A percentile compares a stretch with the other conserved stretches of the same genome.
These are phyloP conservation scores for Sebastes minor DNA, from an alignment of 2,797 vertebrate genomes.

Conservation along the genomic window DNA sequence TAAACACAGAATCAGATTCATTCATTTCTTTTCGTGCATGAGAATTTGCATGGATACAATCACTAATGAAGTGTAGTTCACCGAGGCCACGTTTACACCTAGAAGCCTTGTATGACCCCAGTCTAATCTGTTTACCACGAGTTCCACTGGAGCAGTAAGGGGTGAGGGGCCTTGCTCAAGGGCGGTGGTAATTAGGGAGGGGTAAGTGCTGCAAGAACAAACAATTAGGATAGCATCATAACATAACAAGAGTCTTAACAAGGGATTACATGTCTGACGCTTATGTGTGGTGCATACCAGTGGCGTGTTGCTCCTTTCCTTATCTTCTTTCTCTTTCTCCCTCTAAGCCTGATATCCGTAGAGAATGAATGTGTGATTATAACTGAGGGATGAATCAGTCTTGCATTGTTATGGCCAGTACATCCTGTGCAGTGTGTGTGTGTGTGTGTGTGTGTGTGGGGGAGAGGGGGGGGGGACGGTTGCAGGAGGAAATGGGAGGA, in stretches of 20 bases:
- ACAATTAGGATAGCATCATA: background rate
- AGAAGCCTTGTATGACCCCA: background rate
- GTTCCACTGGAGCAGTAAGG: background rate
- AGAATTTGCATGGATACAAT: background rate
- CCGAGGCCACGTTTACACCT: background rate
- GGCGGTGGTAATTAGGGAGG: background rate
- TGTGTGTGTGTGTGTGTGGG: too few relatives aligned
- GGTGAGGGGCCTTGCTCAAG: background rate
- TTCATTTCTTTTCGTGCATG: background rate
- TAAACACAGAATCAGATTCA: background rate
- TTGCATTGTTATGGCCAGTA: constrained; percentile 22
- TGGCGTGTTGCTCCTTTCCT: background rate
- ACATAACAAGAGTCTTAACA: background rate
- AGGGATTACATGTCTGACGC: background rate
- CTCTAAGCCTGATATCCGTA: constrained; percentile 13
- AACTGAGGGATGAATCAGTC: constrained; percentile 13
- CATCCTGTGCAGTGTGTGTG: background rate
- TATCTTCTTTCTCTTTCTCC: background rate
- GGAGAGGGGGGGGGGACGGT: background rate
- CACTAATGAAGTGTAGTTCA: background rate
- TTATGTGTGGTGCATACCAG: background rate
- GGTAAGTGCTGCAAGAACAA: background rate
- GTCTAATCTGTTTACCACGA: background rate
- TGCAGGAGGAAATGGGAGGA: constrained; percentile 8
- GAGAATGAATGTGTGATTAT: constrained; percentile 32